These are phyloP conservation scores for Eupithecia insigniata DNA, from an alignment of 2,888 invertebrate species.

Conservation along the genomic window DNA sequence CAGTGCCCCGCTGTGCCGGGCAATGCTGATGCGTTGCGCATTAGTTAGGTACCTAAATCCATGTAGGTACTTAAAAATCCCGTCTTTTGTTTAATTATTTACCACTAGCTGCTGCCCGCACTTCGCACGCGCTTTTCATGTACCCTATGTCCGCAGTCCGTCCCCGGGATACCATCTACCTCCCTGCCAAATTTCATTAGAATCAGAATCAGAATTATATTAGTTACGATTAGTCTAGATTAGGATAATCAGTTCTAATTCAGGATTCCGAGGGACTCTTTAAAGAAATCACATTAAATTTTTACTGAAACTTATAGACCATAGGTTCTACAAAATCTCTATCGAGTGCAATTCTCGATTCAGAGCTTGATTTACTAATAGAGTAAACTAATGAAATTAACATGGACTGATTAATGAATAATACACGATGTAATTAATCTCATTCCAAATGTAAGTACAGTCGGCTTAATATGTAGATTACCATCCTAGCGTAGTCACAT, in stretches of 20 bases:
- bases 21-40: no score
- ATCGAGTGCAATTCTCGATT: conserved; percentile 17
- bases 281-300: no score
- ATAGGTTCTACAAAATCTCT: neutral
- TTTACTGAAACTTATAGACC: no score
- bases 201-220: no score
- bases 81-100: neutral
- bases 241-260: neutral
- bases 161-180: no score
- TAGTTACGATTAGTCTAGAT: no score
- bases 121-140: no score
- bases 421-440: conserved; percentile 41
- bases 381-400: conserved; percentile 34
- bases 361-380: conserved; percentile 23
- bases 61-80: neutral
- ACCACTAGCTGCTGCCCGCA: no score
- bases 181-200: no score
- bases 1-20: no score
- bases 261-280: neutral
- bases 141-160: no score
- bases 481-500: neutral
- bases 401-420: conserved; percentile 38
- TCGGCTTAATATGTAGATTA: conserved; percentile 5
- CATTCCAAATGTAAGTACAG: conserved; percentile 33
- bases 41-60: no score